Evolutionary conservation across 1,140 invertebrate species (phyloP), one percentile per base, ranked within the genome.

Genomic region (Spodoptera litura): DNA sequence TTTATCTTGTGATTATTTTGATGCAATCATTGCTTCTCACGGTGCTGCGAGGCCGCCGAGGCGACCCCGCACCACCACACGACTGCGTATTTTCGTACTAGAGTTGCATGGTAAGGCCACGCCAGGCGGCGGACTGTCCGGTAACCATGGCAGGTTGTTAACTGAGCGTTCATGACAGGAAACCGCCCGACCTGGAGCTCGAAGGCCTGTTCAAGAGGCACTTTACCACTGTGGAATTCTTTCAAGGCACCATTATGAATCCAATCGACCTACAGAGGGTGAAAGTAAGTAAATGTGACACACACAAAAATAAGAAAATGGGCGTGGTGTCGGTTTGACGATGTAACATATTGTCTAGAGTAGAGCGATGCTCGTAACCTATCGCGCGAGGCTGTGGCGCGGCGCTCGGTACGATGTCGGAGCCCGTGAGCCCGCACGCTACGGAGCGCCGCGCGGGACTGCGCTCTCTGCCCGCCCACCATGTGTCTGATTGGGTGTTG

Each of bases 221-320:
- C 96, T 99, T 99, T 96, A 99, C 99, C 89, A 99, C 99, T 93
- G 99, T 99, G 95, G 98, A 99, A 96, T 99, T 99, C 97, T 99
- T 99, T 97, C 98, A 99, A 96, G 99, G 99, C 95, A 99, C 98
- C 95, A 99, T 99, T 95, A 99, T 99, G 99, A 99, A 99, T 96
- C 98, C 99, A 93, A 99, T 99, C 96, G 99, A 99, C 96, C 97
- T 99, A 81, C 98, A 99, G 95, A 97, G 99, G 96, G 99, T 99
- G 88, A 99, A 99, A 98, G 99, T 99, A 97, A 98, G 93, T 94
- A 94, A 86, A 86, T 87, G 83, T 88, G 88, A 44, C 85, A 88
- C 86, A 87, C 83, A 83, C 84, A 83, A 83, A 81, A 81, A 85
- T 89, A 88, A 91, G 86, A 84, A 62, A 64, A 84, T 93, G 91